phyloP scores from a whole-genome alignment of 2,888 invertebrate species.

The Lepetodrilus schrolli region DNA sequence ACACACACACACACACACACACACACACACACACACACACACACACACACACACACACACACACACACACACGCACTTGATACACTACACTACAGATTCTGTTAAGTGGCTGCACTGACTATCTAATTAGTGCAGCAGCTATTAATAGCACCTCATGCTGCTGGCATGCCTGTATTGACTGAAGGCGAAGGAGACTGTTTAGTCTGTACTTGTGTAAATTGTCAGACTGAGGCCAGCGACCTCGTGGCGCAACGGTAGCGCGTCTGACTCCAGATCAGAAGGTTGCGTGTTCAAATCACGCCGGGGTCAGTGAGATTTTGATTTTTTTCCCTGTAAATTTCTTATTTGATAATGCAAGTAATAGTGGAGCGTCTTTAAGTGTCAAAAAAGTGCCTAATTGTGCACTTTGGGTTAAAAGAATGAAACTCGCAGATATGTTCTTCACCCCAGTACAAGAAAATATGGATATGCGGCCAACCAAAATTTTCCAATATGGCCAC shows the following conservation, averaged over 20 bases:
- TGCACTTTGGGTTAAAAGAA: background rate
- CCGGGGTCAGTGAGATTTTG: slow-evolving; percentile 11
- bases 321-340: background rate
- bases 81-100: too few relatives aligned
- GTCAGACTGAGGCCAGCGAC: background rate
- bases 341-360: background rate
- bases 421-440: background rate
- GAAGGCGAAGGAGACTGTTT: background rate
- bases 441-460: too few relatives aligned
- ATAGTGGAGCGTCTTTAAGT: background rate
- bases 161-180: background rate
- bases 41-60: too few relatives aligned
- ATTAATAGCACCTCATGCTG: too few relatives aligned
- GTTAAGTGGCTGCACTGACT: too few relatives aligned
- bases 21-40: too few relatives aligned
- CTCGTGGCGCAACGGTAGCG: slow-evolving; percentile 27
- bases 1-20: too few relatives aligned
- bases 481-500: too few relatives aligned
- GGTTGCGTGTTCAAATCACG: slow-evolving; percentile 27
- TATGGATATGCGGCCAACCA: too few relatives aligned
- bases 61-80: too few relatives aligned
- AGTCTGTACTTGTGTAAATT: background rate
- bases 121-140: too few relatives aligned
- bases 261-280: slow-evolving; percentile 27
- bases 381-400: background rate